A percentile compares a stretch with the other conserved stretches of the same genome.
Conservation (phyloP, 2,888 invertebrate species). For the Aquatica leii region DNA sequence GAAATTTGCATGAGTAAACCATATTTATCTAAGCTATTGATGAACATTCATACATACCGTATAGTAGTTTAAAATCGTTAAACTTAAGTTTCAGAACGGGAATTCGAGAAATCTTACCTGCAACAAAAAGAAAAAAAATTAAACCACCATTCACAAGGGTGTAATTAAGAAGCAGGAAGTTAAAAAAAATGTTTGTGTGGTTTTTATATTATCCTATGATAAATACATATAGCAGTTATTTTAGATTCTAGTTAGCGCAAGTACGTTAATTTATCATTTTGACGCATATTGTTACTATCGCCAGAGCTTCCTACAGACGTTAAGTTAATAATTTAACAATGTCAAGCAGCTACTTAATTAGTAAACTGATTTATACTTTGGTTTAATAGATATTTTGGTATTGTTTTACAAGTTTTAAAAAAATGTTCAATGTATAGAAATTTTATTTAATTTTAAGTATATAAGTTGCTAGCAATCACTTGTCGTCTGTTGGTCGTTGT, state of each 20-base stretch:
- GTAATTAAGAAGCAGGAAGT: conserved; percentile 1
- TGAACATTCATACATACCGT: conserved; percentile 29
- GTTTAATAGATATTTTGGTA: no score
- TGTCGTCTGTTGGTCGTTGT: no score
- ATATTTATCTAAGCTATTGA: conserved; percentile 2
- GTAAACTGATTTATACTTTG: conserved; percentile 56
- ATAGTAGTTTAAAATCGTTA: conserved; percentile 10
- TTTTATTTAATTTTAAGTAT: no score
- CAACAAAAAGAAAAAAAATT: conserved; percentile 35
- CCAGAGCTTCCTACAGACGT: conserved; percentile 24
- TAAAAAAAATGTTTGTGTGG: not conserved
- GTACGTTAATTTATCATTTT: conserved; percentile 9
- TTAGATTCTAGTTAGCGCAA: conserved; percentile 8
- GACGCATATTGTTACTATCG: conserved; percentile 21
- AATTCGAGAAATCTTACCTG: conserved; percentile 40
- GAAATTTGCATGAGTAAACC: conserved; percentile 48
- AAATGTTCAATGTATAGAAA: no score
- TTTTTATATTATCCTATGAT: not conserved
- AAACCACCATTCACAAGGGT: conserved; percentile 18
- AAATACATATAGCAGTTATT: not conserved
- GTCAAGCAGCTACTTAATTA: conserved; percentile 61
- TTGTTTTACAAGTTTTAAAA: no score
- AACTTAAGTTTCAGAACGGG: conserved; percentile 26
- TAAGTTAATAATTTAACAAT: conserved; percentile 22
- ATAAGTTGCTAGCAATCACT: no score